A percentile compares a stretch with the other conserved stretches of the same genome.
Conservation (phyloP, 2,888 invertebrate genomes). For the Isoperla grammatica region DNA sequence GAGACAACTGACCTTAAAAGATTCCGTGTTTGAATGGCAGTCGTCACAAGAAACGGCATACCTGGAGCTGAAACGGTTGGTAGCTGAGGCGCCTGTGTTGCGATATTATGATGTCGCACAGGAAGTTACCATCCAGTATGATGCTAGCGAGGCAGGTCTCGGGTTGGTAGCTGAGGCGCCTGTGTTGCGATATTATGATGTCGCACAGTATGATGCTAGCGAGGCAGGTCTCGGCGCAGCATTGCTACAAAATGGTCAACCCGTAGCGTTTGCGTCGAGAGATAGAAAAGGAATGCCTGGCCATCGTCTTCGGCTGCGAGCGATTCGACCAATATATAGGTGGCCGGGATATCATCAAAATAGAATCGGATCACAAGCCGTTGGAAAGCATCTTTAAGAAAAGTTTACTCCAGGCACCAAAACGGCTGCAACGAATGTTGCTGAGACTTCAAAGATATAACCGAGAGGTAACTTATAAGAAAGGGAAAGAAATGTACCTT, state of each 20-base stretch:
- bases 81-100: neutral
- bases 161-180: neutral
- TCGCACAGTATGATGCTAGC: constrained; percentile 17
- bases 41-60: no score
- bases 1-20: no score
- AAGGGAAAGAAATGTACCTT: constrained; percentile 1
- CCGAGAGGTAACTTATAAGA: neutral
- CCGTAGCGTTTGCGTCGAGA: neutral
- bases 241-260: neutral
- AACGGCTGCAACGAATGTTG: constrained; percentile 8
- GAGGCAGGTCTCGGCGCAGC: constrained; percentile 2
- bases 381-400: neutral
- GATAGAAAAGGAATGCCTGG: constrained; percentile 6
- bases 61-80: neutral
- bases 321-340: neutral
- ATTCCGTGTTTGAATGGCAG: no score
- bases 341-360: neutral
- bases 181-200: no score
- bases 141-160: neutral
- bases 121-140: neutral
- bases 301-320: constrained; percentile 7
- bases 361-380: neutral
- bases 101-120: neutral
- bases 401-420: neutral
- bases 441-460: neutral